Evolutionary conservation across 2,888 invertebrate species (phyloP).

Genomic region (Epistrophe grossulariae): DNA sequence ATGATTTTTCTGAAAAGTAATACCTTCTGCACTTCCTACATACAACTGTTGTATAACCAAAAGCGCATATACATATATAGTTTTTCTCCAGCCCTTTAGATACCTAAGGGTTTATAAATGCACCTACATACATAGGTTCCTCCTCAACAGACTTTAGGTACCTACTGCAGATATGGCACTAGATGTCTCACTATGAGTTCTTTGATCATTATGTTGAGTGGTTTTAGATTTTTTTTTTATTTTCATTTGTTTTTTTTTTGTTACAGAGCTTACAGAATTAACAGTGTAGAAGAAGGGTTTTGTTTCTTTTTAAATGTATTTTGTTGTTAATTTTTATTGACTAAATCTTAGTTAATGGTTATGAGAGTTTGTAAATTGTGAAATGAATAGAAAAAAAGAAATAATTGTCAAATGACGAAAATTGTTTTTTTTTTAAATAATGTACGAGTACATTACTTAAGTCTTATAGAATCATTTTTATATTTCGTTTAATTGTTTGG

Average conservation of each 20-base stretch:
- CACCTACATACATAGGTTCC: slow-evolving; percentile 4
- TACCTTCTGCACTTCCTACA: slow-evolving; percentile 4
- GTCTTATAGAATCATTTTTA: background rate
- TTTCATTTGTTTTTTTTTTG: slow-evolving; percentile 22
- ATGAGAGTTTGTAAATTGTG: slow-evolving; percentile 26
- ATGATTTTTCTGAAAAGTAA: slow-evolving; percentile 50
- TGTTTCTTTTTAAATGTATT: slow-evolving; percentile 49
- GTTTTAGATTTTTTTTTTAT: slow-evolving; percentile 34
- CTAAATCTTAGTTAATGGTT: slow-evolving; percentile 54
- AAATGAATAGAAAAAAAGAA: slow-evolving; percentile 1
- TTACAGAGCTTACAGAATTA: slow-evolving; percentile 16
- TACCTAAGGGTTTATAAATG: background rate
- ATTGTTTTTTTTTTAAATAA: background rate
- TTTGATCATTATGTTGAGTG: slow-evolving; percentile 72
- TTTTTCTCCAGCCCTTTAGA: background rate
- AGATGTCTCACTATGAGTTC: slow-evolving; percentile 48
- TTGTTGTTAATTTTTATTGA: slow-evolving; percentile 55
- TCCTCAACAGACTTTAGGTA: slow-evolving; percentile 49
- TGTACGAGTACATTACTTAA: too few species aligned
- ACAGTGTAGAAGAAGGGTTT: slow-evolving; percentile 26
- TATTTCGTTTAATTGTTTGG: background rate
- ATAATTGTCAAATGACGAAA: background rate
- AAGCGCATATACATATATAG: slow-evolving; percentile 19
- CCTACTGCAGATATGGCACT: slow-evolving; percentile 28
- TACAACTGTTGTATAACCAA: background rate